Conservation (phyloP, 2,113 vertebrate genomes). For the Rhizomys pruinosus region DNA sequence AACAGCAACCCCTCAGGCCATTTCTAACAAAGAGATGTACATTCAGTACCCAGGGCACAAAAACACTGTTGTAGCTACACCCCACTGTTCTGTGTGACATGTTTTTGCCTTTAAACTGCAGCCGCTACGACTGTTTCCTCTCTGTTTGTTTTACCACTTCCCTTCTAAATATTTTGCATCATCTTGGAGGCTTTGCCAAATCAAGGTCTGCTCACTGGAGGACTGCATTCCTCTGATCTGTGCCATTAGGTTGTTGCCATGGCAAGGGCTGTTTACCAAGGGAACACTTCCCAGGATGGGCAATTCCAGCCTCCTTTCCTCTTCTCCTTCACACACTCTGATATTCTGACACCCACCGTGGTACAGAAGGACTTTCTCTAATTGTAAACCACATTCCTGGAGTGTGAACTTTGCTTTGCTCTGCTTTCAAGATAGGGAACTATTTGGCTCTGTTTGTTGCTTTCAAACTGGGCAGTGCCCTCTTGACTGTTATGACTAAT, state of each 20-base stretch:
- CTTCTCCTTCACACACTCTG: slow-evolving; percentile 45
- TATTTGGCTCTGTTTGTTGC: slow-evolving; percentile 79
- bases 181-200: slow-evolving; percentile 80
- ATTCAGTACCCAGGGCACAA: slow-evolving; percentile 30
- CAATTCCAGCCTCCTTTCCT: slow-evolving; percentile 43
- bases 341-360: slow-evolving; percentile 49
- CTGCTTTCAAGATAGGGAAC: slow-evolving; percentile 3
- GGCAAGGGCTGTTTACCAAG: slow-evolving; percentile 81
- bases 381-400: slow-evolving; percentile 74
- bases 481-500: slow-evolving; percentile 84
- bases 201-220: slow-evolving; percentile 26
- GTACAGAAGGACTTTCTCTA: slow-evolving; percentile 68
- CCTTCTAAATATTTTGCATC: slow-evolving; percentile 85
- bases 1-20: slow-evolving; percentile 36
- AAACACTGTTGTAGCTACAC: neutral
- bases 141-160: slow-evolving; percentile 84
- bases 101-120: slow-evolving; percentile 52
- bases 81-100: slow-evolving; percentile 25
- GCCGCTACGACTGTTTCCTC: slow-evolving; percentile 71
- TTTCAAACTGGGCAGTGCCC: slow-evolving; percentile 82
- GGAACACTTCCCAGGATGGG: neutral
- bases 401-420: slow-evolving; percentile 78
- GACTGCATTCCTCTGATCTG: slow-evolving; percentile 37
- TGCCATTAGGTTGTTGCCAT: slow-evolving; percentile 79
- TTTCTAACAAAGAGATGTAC: slow-evolving; percentile 16